Conservation (phyloP, 2,888 invertebrate species). For the Allolobophora icterica region DNA sequence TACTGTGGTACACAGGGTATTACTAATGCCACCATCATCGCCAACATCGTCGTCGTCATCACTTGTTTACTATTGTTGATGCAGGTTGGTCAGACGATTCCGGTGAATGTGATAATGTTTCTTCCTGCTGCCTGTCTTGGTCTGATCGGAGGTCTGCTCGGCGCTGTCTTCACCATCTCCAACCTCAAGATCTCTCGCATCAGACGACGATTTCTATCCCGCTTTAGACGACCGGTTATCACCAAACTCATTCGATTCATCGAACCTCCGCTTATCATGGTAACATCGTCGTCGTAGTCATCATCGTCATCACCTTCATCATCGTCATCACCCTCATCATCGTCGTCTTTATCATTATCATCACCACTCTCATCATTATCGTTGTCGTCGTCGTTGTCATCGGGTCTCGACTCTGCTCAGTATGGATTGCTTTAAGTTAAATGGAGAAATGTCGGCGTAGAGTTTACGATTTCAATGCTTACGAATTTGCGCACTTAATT, state of each 20-base stretch:
- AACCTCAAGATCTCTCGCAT: constrained; percentile 37
- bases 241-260: constrained; percentile 37
- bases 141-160: constrained; percentile 57
- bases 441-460: no score
- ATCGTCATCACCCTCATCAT: neutral
- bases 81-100: constrained; percentile 48
- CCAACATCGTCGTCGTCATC: no score
- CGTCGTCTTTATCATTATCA: no score
- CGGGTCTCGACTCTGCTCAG: no score
- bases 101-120: constrained; percentile 54
- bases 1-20: neutral
- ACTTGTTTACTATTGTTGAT: no score
- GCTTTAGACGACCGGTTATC: constrained; percentile 29
- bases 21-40: neutral
- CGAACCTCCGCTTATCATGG: constrained; percentile 45
- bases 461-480: no score
- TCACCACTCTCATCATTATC: no score
- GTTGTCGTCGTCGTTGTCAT: no score
- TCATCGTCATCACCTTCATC: constrained; percentile 45
- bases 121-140: constrained; percentile 57
- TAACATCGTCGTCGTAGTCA: neutral
- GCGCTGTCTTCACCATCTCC: constrained; percentile 49
- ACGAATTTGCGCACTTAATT: no score
- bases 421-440: no score
- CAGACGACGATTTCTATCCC: constrained; percentile 36